Conservation (phyloP, 2,888 invertebrate species). For the Trissolcus brochymenae region DNA sequence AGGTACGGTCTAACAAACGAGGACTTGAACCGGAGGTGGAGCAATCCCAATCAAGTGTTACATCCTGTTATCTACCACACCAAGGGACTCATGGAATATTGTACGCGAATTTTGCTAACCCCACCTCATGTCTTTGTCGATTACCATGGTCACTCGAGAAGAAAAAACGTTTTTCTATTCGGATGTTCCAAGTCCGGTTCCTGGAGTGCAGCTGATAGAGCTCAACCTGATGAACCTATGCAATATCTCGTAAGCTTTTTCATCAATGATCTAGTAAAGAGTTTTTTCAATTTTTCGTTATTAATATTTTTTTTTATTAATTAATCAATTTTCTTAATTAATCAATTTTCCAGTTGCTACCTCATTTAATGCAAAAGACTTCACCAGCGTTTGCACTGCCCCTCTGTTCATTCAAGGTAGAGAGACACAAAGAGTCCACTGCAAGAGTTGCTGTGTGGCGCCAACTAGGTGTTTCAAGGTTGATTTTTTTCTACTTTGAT, state of each 20-base stretch:
- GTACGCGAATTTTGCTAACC: slow-evolving; percentile 80
- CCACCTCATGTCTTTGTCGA: slow-evolving; percentile 84
- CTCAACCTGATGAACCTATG: slow-evolving; percentile 79
- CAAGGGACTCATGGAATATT: slow-evolving; percentile 84
- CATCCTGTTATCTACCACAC: slow-evolving; percentile 91
- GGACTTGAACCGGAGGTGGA: slow-evolving; percentile 92
- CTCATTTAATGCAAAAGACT: slow-evolving; percentile 83
- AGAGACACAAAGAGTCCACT: slow-evolving; percentile 87
- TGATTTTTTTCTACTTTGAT: slow-evolving; percentile 58
- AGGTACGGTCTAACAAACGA: slow-evolving; percentile 90
- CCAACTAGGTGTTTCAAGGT: slow-evolving; percentile 85
- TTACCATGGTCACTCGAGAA: slow-evolving; percentile 89
- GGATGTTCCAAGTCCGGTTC: slow-evolving; percentile 86
- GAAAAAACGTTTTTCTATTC: slow-evolving; percentile 91
- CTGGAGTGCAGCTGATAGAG: slow-evolving; percentile 82
- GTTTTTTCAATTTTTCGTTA: background rate
- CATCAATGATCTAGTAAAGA: too few species aligned
- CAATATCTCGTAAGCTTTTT: slow-evolving; percentile 78
- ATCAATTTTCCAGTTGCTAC: slow-evolving; percentile 79
- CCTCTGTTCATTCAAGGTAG: slow-evolving; percentile 87
- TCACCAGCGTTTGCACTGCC: slow-evolving; percentile 84
- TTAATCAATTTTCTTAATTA: background rate
- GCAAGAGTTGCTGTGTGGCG: slow-evolving; percentile 92
- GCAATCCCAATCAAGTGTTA: slow-evolving; percentile 83
- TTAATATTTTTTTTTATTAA: background rate